phyloP scores from a whole-genome alignment of 2,888 invertebrate species.

The Alloplasta piceator region DNA sequence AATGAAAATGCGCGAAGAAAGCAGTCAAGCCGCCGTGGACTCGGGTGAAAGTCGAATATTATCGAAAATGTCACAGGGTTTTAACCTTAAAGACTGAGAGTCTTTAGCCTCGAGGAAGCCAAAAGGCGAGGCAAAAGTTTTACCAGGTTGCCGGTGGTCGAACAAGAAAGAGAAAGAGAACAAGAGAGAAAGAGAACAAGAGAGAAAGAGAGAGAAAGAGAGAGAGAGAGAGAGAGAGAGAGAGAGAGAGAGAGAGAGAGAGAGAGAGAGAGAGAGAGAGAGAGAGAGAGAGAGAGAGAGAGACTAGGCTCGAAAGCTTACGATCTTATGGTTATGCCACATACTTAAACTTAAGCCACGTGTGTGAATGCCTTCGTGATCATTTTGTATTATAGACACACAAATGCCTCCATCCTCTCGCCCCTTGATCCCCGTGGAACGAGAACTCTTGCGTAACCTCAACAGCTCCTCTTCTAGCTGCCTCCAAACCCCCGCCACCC shows the following conservation, averaged over 20 bases:
- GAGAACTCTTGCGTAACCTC: slow-evolving; percentile 52
- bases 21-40: slow-evolving; percentile 71
- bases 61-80: slow-evolving; percentile 81
- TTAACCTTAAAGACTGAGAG: slow-evolving; percentile 78
- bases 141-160: slow-evolving; percentile 8
- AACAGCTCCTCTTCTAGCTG: neutral
- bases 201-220: neutral
- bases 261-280: neutral
- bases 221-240: neutral
- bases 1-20: slow-evolving; percentile 79
- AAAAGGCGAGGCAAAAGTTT: slow-evolving; percentile 34
- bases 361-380: slow-evolving; percentile 43
- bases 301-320: slow-evolving; percentile 36
- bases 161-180: neutral
- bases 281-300: neutral
- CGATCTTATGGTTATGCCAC: slow-evolving; percentile 46
- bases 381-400: slow-evolving; percentile 17
- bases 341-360: slow-evolving; percentile 26
- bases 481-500: neutral
- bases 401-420: neutral
- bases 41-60: slow-evolving; percentile 78
- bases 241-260: neutral
- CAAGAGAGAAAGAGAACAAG: neutral
- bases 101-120: slow-evolving; percentile 60
- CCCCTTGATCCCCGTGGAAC: slow-evolving; percentile 20